These are phyloP conservation scores for Ptychobarbus kaznakovi DNA, from an alignment of 2,797 vertebrate genomes.

Conservation along the genomic window DNA sequence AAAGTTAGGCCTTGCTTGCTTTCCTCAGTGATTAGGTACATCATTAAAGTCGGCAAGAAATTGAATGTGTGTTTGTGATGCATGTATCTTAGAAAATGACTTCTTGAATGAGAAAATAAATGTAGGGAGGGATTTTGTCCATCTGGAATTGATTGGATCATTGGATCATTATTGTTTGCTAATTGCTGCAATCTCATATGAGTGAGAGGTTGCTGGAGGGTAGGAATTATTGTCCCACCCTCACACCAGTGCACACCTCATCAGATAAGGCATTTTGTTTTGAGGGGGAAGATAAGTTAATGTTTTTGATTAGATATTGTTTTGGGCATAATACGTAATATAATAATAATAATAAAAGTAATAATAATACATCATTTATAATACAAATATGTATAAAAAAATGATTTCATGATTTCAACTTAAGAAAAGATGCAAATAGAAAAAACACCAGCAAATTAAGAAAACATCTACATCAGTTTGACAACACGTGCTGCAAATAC, in stretches of 20 bases:
- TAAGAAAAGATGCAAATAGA: neutral
- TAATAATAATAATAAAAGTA: neutral
- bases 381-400: neutral
- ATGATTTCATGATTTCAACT: neutral
- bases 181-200: neutral
- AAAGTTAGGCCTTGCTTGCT: neutral
- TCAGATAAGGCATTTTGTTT: neutral
- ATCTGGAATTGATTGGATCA: neutral
- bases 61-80: neutral
- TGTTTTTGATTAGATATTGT: neutral
- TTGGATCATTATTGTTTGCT: conserved; percentile 5
- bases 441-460: too few relatives aligned
- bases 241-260: neutral
- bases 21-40: neutral
- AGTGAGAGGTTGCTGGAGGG: neutral
- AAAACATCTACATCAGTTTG: neutral
- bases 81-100: neutral
- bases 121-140: neutral
- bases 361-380: neutral
- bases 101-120: neutral
- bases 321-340: neutral
- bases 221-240: neutral
- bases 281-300: neutral
- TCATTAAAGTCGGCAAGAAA: neutral
- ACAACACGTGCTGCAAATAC: neutral